Percentiles rank a stretch among this genome's conserved stretches.
Evolutionary conservation across 2,113 vertebrate species (phyloP).

Genomic region (Pterocles burchelli): DNA sequence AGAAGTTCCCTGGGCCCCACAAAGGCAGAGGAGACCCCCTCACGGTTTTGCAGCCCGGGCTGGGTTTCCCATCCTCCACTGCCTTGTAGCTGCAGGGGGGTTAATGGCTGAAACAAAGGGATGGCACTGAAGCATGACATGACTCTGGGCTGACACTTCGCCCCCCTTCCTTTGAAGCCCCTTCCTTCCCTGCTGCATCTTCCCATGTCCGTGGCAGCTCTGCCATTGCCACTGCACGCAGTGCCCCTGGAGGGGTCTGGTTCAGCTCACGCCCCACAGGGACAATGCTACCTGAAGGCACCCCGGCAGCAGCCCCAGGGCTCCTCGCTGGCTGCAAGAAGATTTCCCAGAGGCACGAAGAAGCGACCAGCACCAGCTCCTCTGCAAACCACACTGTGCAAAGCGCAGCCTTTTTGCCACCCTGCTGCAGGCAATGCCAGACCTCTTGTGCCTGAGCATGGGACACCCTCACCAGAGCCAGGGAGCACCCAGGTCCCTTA

Average conservation of each 20-base stretch:
- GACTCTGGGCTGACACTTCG: neutral
- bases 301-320: neutral
- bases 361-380: accelerated
- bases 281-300: neutral
- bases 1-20: neutral
- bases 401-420: neutral
- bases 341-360: neutral
- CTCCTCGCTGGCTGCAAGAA: neutral
- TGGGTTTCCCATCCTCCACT: accelerated
- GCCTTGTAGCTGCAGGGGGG: neutral
- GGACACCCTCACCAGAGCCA: neutral
- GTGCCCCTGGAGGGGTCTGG: neutral
- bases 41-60: accelerated
- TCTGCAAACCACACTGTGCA: neutral
- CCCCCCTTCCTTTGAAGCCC: neutral
- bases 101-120: neutral
- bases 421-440: neutral
- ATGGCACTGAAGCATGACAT: neutral
- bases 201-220: neutral
- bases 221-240: accelerated
- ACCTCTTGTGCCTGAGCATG: neutral
- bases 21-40: neutral
- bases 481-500: neutral
- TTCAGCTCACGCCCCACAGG: accelerated
- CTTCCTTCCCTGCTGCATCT: neutral